These are phyloP conservation scores for Hydra vulgaris DNA, from an alignment of 30 jellyfish, hydroid and myxozoan genomes.

Conservation along the genomic window DNA sequence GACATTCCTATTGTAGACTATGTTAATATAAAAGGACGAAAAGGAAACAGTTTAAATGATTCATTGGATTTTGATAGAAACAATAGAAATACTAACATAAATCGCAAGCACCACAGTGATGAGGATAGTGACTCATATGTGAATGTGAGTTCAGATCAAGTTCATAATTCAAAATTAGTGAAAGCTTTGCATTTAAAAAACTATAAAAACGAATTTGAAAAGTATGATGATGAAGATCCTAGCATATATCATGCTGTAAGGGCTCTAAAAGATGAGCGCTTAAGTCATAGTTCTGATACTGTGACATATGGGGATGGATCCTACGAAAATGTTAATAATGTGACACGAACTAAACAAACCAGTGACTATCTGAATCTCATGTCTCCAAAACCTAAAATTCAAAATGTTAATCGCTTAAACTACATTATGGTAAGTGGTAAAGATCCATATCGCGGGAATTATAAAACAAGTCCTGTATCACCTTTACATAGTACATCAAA, in stretches of 20 bases:
- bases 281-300: constrained; percentile 38
- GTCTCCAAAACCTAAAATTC: constrained; percentile 27
- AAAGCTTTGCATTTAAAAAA: constrained; percentile 40
- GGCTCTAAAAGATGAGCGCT: constrained; percentile 27
- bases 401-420: background rate
- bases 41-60: constrained; percentile 7
- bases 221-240: constrained; percentile 77
- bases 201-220: constrained; percentile 37
- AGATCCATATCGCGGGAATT: constrained; percentile 20
- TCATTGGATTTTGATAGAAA: background rate
- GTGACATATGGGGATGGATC: constrained; percentile 53
- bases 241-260: constrained; percentile 65
- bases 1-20: constrained; percentile 20
- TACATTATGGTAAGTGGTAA: constrained; percentile 49
- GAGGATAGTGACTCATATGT: constrained; percentile 41
- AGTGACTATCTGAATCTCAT: constrained; percentile 57
- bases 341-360: background rate
- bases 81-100: constrained; percentile 4
- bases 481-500: constrained; percentile 18
- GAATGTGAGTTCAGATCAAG: constrained; percentile 43
- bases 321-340: constrained; percentile 42
- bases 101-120: constrained; percentile 18
- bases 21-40: constrained; percentile 33
- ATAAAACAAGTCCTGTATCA: constrained; percentile 13
- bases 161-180: constrained; percentile 25